Evolutionary conservation across 2,888 invertebrate genomes (phyloP).

Genomic region (Nudaria mundana): DNA sequence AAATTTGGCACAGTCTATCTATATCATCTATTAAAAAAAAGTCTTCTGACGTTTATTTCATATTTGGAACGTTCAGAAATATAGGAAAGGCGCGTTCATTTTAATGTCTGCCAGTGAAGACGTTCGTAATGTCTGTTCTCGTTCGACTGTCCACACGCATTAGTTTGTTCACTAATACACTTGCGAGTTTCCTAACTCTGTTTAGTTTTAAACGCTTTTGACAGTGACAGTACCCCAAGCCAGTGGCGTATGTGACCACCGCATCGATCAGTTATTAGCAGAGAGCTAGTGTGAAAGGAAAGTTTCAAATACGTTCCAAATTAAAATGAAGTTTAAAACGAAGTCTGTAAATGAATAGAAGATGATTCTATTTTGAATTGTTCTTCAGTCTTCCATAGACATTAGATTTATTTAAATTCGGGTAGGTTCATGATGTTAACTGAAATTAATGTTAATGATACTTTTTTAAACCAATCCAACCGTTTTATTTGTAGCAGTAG

Average conservation of each 20-base stretch:
- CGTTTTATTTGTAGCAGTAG: no score
- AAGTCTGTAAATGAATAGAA: no score
- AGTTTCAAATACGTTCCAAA: constrained; percentile 26
- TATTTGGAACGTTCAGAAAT: constrained; percentile 22
- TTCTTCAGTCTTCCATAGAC: no score
- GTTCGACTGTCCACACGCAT: constrained; percentile 49
- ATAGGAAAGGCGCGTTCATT: constrained; percentile 19
- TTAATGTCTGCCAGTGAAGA: constrained; percentile 34
- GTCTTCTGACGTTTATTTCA: no score
- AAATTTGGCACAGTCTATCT: constrained; percentile 31
- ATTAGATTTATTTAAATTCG: no score
- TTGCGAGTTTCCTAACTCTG: constrained; percentile 53
- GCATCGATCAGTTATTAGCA: constrained; percentile 47
- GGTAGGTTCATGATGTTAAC: no score
- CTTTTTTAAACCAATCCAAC: no score
- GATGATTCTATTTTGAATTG: no score
- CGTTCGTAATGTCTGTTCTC: constrained; percentile 39
- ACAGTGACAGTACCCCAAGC: constrained; percentile 48
- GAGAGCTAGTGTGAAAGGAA: constrained; percentile 24
- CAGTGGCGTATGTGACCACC: constrained; percentile 50
- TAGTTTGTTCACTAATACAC: constrained; percentile 57
- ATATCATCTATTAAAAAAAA: no score
- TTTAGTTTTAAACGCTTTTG: constrained; percentile 58
- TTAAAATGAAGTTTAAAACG: no score
- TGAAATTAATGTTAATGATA: no score